These are phyloP conservation scores for Schizaphis graminum DNA, from an alignment of 2,888 invertebrate species.

Conservation along the genomic window DNA sequence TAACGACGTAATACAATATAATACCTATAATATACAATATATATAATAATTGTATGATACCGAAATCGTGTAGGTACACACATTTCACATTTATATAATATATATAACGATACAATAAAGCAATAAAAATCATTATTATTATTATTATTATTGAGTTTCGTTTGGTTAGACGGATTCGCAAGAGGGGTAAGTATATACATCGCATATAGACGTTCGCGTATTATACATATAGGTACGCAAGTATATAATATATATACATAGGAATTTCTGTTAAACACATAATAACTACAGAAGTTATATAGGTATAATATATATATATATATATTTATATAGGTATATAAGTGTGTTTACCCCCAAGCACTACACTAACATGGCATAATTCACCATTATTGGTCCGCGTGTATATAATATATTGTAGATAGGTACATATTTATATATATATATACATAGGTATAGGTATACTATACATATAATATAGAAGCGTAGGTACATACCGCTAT, in stretches of 20 bases:
- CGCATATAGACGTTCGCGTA: too few species aligned
- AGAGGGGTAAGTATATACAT: background rate
- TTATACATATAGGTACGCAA: background rate
- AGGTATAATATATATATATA: too few species aligned
- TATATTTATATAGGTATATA: background rate
- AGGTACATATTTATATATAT: background rate
- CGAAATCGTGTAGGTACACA: background rate
- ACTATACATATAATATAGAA: background rate
- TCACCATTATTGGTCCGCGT: background rate
- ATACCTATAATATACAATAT: too few species aligned
- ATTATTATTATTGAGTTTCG: background rate
- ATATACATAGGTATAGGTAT: background rate
- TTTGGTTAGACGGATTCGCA: background rate
- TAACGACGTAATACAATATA: background rate
- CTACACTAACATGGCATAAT: background rate
- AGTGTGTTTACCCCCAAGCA: background rate
- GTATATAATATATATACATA: background rate
- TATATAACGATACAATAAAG: background rate
- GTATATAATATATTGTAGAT: too few species aligned
- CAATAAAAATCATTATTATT: background rate
- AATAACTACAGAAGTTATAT: background rate
- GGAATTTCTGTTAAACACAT: background rate
- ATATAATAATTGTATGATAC: background rate
- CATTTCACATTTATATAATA: background rate
- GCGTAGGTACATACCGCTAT: background rate